Percentiles rank a stretch among this genome's conserved stretches.
phyloP scores from a whole-genome alignment of 1,140 invertebrate genomes.

The Pogonomyrmex californicus region DNA sequence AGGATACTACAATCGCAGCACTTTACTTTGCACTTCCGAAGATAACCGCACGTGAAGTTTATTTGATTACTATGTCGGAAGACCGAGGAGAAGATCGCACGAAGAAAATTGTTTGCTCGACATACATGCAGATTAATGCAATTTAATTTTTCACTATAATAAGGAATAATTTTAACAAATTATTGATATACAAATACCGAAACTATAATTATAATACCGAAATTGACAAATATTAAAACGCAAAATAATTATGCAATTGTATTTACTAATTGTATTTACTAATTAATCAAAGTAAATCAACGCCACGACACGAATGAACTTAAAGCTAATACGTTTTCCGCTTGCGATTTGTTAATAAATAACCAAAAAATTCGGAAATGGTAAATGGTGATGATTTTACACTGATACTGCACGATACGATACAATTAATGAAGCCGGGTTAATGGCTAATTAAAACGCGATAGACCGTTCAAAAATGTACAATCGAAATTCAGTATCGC shows the following conservation, averaged over 20 bases:
- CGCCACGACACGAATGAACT: neutral
- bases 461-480: constrained; percentile 6
- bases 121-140: neutral
- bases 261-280: neutral
- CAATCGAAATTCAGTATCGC: constrained; percentile 10
- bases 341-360: neutral
- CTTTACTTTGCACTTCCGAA: neutral
- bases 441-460: constrained; percentile 26
- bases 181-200: neutral
- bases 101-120: neutral
- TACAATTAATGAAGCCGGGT: constrained; percentile 3
- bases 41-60: neutral
- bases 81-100: neutral
- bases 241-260: neutral
- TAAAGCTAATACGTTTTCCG: neutral
- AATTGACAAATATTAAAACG: neutral
- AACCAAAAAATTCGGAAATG: constrained; percentile 5
- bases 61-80: neutral
- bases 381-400: neutral
- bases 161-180: neutral
- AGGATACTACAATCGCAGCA: too few relatives aligned
- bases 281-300: neutral
- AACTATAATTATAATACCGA: neutral
- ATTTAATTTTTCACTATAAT: neutral
- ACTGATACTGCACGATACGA: neutral